Evolutionary conservation across 2,113 vertebrate species (phyloP), one percentile per base, ranked within the genome.

Genomic region (Aspiorhynchus laticeps): DNA sequence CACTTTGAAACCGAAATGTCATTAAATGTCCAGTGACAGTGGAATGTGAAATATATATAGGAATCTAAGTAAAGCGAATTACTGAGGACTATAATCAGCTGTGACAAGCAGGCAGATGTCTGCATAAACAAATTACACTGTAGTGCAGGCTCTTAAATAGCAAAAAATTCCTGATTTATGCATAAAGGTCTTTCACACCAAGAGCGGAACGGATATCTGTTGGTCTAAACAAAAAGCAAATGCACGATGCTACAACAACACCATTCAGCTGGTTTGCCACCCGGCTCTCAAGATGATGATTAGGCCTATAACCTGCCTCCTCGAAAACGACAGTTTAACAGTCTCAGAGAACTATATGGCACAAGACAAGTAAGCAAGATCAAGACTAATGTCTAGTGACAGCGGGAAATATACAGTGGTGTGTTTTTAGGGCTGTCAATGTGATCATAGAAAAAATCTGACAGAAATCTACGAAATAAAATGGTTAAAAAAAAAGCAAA

Each of bases 41-140:
- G 10, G 67, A 73, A 56, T 38, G 67, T 38, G 67, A 74, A 56
- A 84, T 84, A 26, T 71, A n/a, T 53, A 65, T 82, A 48, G 17
- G 46, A 71, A 83, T 33, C 11, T 38, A 41, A 38, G 59, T 38
- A 51, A 53, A 83, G 61, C 21, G 19, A 81, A 61, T 38, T 41
- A 31, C 36, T 31, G 36, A 56, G 41, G 26, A 59, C 53, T 36
- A 28, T 82, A 83, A 87, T 82, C 67, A 61, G 31, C 46, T 46
- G 36, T 76, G 86, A 87, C 69, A 75, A 59, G 56, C 12, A 9
- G 10, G 28, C 43, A 82, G 71, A 76, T 75, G 8, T 61, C 65
- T 74, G 46, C 51, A 74, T 86, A 28, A 56, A 86, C 43, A 86
- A 53, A 86, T 71, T 63, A 17, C 12, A 43, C 36, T 19, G 21